Conservation (phyloP, 2,888 invertebrate species). For the Pachliopta kotzebuea region DNA sequence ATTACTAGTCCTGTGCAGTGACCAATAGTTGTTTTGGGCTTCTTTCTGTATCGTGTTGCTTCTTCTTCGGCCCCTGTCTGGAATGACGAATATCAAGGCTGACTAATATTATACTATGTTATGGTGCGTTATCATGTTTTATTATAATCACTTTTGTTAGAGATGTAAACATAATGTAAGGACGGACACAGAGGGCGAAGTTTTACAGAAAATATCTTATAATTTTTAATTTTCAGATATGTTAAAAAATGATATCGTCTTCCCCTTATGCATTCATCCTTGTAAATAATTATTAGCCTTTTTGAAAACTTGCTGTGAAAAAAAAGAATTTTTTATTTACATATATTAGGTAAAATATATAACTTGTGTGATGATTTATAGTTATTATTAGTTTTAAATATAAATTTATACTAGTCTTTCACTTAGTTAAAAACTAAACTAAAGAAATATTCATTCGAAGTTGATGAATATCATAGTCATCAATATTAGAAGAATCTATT, state of each 20-base stretch:
- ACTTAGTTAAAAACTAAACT: neutral
- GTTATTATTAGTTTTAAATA: neutral
- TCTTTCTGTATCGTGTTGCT: constrained; percentile 50
- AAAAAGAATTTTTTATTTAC: too few species aligned
- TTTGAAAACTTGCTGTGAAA: too few species aligned
- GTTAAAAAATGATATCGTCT: too few species aligned
- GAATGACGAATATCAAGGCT: constrained; percentile 32
- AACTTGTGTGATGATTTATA: neutral
- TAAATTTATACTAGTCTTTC: neutral
- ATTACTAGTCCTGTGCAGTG: constrained; percentile 97
- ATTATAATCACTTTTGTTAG: too few species aligned
- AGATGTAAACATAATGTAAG: neutral
- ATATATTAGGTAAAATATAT: neutral
- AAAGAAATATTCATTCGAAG: neutral
- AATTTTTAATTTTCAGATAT: neutral
- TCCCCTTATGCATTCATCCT: too few species aligned
- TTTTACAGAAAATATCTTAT: neutral
- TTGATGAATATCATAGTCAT: neutral
- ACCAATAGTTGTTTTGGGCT: constrained; percentile 97
- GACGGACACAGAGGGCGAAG: neutral
- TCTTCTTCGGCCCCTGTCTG: constrained; percentile 29
- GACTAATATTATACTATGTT: constrained; percentile 28
- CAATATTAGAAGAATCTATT: neutral
- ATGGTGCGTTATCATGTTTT: too few species aligned
- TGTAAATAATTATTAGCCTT: too few species aligned